A percentile compares a stretch with the other conserved stretches of the same genome.
Evolutionary conservation across 2,113 vertebrate species (phyloP).

Genomic region (Bettongia penicillata): DNA sequence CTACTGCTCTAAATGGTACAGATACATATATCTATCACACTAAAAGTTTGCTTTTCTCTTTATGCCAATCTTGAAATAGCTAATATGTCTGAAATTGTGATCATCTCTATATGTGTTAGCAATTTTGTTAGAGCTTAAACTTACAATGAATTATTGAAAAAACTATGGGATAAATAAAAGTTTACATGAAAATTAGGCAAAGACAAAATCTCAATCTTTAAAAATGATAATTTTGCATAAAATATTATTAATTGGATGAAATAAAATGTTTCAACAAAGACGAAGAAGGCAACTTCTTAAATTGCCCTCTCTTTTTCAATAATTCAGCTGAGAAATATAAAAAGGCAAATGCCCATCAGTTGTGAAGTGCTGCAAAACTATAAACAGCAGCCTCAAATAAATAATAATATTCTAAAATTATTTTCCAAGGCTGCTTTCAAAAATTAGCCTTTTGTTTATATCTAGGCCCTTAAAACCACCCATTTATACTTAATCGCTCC

Average conservation of each 20-base stretch:
- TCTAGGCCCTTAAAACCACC: not conserved
- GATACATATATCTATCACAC: not conserved
- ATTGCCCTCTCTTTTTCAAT: not conserved
- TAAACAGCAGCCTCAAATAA: slow-evolving; percentile 25
- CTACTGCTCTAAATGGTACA: not conserved
- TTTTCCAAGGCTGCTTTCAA: not conserved
- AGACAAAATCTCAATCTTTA: slow-evolving; percentile 28
- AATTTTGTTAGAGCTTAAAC: not conserved
- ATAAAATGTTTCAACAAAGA: slow-evolving; percentile 11
- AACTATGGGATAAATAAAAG: slow-evolving; percentile 10
- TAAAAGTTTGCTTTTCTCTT: not conserved
- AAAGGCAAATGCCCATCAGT: not conserved
- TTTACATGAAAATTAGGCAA: slow-evolving; percentile 13
- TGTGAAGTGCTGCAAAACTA: slow-evolving; percentile 30
- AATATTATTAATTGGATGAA: not conserved
- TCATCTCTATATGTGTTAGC: not conserved
- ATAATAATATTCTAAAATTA: slow-evolving; percentile 37
- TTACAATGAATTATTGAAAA: not conserved
- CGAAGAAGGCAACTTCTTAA: slow-evolving; percentile 24
- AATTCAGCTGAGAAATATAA: slow-evolving; percentile 33
- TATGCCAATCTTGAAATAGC: not conserved
- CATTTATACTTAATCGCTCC: slow-evolving; percentile 50
- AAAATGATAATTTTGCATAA: slow-evolving; percentile 29
- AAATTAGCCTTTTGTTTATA: slow-evolving; percentile 16
- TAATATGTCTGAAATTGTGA: not conserved